Evolutionary conservation across 2,797 vertebrate species (phyloP).

Genomic region (Phalanger gymnotis): DNA sequence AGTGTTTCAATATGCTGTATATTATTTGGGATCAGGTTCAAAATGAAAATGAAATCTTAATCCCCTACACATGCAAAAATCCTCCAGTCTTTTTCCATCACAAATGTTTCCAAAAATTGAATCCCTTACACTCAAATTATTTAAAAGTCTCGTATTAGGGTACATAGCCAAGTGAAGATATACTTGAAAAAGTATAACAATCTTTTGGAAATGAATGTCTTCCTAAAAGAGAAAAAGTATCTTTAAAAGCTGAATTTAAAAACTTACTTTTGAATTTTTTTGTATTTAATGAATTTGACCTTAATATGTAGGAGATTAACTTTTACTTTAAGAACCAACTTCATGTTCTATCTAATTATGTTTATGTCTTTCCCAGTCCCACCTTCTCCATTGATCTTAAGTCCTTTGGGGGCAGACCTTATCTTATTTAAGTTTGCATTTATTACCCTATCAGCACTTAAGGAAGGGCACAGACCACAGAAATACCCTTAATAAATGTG

Average conservation of each 20-base stretch:
- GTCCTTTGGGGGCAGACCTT: no score
- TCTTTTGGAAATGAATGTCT: slow-evolving; percentile 47
- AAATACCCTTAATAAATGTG: background rate
- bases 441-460: background rate
- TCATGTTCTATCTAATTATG: background rate
- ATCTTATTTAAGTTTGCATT: background rate
- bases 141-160: slow-evolving; percentile 33
- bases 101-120: slow-evolving; percentile 1
- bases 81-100: slow-evolving; percentile 30
- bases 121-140: slow-evolving; percentile 48
- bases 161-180: slow-evolving; percentile 49
- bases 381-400: background rate
- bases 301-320: slow-evolving; percentile 11
- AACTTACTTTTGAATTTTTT: slow-evolving; percentile 23
- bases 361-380: background rate
- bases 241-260: slow-evolving; percentile 55
- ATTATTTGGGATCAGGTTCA: slow-evolving; percentile 42
- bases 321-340: slow-evolving; percentile 17
- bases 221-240: slow-evolving; percentile 58
- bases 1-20: slow-evolving; percentile 28
- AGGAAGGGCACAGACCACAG: background rate
- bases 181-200: slow-evolving; percentile 55
- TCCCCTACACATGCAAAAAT: slow-evolving; percentile 36
- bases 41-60: slow-evolving; percentile 63
- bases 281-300: slow-evolving; percentile 20